Evolutionary conservation across 2,797 vertebrate genomes (phyloP), one percentile per base, ranked within the genome.

Genomic region (Acanthurus lineatus): DNA sequence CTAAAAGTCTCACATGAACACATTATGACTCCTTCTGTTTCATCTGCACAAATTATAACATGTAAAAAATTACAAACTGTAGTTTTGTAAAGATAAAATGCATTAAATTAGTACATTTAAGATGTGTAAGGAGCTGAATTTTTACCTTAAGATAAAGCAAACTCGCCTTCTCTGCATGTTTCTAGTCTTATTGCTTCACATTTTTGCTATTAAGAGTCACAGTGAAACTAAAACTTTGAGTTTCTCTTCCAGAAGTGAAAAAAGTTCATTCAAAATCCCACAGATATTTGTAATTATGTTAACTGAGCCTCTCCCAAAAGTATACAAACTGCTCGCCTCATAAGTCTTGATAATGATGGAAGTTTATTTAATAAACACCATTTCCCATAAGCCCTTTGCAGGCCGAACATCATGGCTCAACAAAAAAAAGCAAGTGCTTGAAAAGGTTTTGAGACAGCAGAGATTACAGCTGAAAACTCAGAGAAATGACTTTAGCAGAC

Each of bases 41-140:
- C 35, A 49, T 59, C 28, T 0, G 2, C 12, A 42, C 53, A 67
- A 22, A 32, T 28, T 19, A 47, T 3, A 2, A 53, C 11, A 53
- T 19, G 17, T 44, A 59, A 45, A 45, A 32, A 3, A 1, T 35
- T 2, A 22, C 25, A 42, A 25, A 6, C 19, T 22, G 19, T 35
- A 19, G 2, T 76, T 76, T 54, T 44, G n/a, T 35, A 7, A 2
- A 38, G 25, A n/a, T 52, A 52, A 14, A 75, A 59, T 42, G 22
- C 17, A n/a, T 6, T 10, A 38, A 40, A 53, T 53, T n/a, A 19
- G 6, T 49, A 7, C 17, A 7, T 3, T 49, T 49, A 9, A n/a
- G 19, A 19, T 17, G 16, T 3, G 3, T 6, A 7, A 49, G 17
- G 16, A 17, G 47, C 17, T 8, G 16, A 48, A 19, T 48, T 48